phyloP scores from a whole-genome alignment of 2,888 invertebrate species.

The Pimpla rufipes region DNA sequence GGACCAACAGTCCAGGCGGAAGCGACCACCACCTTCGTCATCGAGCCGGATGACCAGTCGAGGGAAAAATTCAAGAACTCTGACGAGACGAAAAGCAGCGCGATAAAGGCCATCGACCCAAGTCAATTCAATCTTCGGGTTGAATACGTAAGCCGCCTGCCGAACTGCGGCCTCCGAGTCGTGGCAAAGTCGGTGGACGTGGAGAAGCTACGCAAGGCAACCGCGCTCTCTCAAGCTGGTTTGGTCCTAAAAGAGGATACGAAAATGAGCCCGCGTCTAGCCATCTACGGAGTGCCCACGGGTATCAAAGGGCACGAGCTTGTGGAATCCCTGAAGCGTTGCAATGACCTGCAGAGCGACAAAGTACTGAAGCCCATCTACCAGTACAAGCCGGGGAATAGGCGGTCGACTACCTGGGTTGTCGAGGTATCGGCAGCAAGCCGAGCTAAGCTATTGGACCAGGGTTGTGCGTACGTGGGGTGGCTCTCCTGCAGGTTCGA shows the following conservation, averaged over 20 bases:
- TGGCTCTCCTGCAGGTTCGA: constrained; percentile 21
- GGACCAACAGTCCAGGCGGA: too few species aligned
- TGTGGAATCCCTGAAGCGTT: not conserved
- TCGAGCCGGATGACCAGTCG: too few species aligned
- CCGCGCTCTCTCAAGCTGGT: not conserved
- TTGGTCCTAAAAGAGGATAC: constrained; percentile 25
- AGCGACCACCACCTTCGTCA: too few species aligned
- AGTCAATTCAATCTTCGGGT: constrained; percentile 20
- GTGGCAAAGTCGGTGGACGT: constrained; percentile 37
- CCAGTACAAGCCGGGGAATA: not conserved
- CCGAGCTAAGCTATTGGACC: not conserved
- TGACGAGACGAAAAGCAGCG: constrained; percentile 18
- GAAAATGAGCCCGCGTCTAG: constrained; percentile 45
- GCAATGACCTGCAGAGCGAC: not conserved
- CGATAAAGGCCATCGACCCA: constrained; percentile 10
- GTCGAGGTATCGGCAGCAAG: constrained; percentile 12
- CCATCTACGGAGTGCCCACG: constrained; percentile 26
- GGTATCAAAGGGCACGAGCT: constrained; percentile 12
- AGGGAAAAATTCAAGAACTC: not conserved
- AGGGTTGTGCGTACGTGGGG: constrained; percentile 20
- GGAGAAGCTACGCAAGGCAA: constrained; percentile 8
- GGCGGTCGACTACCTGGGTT: not conserved
- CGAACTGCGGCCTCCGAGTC: constrained; percentile 20
- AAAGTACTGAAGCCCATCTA: constrained; percentile 32
- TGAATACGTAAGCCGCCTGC: not conserved